Percentiles rank a stretch among this genome's conserved stretches.
These are phyloP conservation scores for Erynnis tages DNA, from an alignment of 2,888 invertebrate genomes.

Conservation along the genomic window DNA sequence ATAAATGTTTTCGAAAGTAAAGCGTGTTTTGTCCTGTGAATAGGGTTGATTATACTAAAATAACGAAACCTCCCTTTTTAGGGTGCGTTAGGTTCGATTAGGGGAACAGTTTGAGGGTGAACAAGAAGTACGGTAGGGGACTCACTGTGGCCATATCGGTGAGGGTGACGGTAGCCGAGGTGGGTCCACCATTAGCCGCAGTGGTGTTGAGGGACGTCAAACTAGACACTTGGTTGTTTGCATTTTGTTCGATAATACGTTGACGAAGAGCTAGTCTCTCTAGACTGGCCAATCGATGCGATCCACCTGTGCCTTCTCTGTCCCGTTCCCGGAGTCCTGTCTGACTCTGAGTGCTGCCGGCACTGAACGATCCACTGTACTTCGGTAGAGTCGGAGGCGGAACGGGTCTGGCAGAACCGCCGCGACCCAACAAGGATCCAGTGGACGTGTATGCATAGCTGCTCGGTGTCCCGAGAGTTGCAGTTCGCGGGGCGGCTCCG, in stretches of 20 bases:
- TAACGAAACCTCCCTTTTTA: constrained; percentile 60
- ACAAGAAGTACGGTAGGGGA: constrained; percentile 66
- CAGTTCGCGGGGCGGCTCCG: constrained; percentile 72
- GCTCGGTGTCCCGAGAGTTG: constrained; percentile 79
- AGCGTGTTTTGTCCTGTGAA: constrained; percentile 10
- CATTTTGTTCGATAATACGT: constrained; percentile 87
- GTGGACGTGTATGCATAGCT: constrained; percentile 84
- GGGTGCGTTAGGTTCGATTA: constrained; percentile 69
- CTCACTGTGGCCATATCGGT: constrained; percentile 81
- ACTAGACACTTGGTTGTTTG: constrained; percentile 74
- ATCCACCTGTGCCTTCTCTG: constrained; percentile 86
- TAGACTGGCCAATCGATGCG: constrained; percentile 90
- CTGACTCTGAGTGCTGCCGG: constrained; percentile 79
- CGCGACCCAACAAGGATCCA: constrained; percentile 82
- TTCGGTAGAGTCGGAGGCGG: constrained; percentile 90
- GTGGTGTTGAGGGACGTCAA: constrained; percentile 48
- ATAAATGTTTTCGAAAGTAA: constrained; percentile 18
- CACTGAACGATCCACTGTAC: constrained; percentile 89
- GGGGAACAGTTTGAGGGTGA: constrained; percentile 73
- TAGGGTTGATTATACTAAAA: constrained; percentile 49
- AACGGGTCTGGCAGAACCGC: constrained; percentile 85
- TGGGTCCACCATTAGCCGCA: constrained; percentile 63
- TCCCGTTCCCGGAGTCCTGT: constrained; percentile 84
- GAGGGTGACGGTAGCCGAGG: constrained; percentile 76
- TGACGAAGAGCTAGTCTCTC: constrained; percentile 91